Evolutionary conservation across 2,888 invertebrate genomes (phyloP).

Genomic region (Thera britannica): DNA sequence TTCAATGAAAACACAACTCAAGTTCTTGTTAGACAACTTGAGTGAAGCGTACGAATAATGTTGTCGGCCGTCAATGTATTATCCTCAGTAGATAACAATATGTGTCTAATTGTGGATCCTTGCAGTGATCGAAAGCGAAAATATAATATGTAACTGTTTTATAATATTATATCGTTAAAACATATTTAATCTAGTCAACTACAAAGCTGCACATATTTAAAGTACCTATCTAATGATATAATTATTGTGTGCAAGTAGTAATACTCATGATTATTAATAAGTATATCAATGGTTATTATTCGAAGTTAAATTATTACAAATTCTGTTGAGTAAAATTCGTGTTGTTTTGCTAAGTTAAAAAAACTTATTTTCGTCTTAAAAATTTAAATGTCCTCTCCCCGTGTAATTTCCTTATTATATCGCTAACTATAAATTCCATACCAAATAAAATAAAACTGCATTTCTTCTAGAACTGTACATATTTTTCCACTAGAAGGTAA

Average conservation of each 20-base stretch:
- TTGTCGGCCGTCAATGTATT: constrained; percentile 72
- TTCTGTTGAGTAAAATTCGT: constrained; percentile 56
- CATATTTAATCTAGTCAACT: constrained; percentile 81
- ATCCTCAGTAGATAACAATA: constrained; percentile 73
- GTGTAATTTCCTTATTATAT: constrained; percentile 49
- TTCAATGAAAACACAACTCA: constrained; percentile 82
- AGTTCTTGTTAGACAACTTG: constrained; percentile 86
- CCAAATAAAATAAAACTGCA: constrained; percentile 70
- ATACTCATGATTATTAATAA: constrained; percentile 66
- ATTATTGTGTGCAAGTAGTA: constrained; percentile 75
- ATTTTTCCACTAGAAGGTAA: constrained; percentile 82
- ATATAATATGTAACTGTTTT: constrained; percentile 73
- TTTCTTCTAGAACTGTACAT: constrained; percentile 78
- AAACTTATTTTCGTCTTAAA: constrained; percentile 53
- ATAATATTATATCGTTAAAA: constrained; percentile 72
- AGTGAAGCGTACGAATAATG: constrained; percentile 87
- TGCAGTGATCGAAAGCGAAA: constrained; percentile 83
- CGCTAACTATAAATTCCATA: constrained; percentile 58
- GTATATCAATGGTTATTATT: constrained; percentile 61
- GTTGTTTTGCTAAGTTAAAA: constrained; percentile 53
- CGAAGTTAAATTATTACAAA: constrained; percentile 2
- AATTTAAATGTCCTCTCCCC: constrained; percentile 42
- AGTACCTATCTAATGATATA: constrained; percentile 65
- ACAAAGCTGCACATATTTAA: constrained; percentile 80
- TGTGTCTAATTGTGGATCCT: constrained; percentile 81